phyloP scores from a whole-genome alignment of 1,140 invertebrate genomes.

The Fopius arisanus region DNA sequence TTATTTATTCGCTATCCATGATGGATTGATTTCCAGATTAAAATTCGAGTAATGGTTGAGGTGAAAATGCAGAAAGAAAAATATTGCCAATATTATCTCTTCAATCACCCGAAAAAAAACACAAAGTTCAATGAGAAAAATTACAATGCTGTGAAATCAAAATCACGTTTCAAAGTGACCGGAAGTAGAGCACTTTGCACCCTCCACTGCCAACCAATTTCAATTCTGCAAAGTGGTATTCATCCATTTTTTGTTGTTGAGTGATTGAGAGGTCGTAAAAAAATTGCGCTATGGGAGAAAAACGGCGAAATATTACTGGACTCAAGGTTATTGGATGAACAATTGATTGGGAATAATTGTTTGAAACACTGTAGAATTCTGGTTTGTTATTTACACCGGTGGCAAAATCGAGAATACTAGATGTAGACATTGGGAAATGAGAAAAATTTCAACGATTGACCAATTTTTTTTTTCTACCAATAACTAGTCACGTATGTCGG shows the following conservation, averaged over 20 bases:
- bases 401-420: no score
- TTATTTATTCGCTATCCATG: constrained; percentile 3
- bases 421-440: neutral
- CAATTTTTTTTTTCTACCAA: neutral
- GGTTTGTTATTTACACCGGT: no score
- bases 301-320: neutral
- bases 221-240: constrained; percentile 32
- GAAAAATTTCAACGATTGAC: neutral
- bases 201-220: constrained; percentile 24
- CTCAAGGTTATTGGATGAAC: no score
- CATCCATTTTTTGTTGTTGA: constrained; percentile 15
- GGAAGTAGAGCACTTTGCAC: neutral
- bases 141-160: neutral
- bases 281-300: neutral
- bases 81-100: no score
- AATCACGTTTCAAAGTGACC: neutral
- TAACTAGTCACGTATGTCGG: neutral
- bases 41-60: neutral
- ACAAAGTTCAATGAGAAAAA: neutral
- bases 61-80: no score
- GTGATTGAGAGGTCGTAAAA: neutral
- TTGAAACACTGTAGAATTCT: no score
- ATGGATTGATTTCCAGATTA: neutral
- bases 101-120: no score
- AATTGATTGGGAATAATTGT: no score